Evolutionary conservation across 1,140 invertebrate species (phyloP), one percentile per base, ranked within the genome.

Genomic region (Hycleus cichorii): DNA sequence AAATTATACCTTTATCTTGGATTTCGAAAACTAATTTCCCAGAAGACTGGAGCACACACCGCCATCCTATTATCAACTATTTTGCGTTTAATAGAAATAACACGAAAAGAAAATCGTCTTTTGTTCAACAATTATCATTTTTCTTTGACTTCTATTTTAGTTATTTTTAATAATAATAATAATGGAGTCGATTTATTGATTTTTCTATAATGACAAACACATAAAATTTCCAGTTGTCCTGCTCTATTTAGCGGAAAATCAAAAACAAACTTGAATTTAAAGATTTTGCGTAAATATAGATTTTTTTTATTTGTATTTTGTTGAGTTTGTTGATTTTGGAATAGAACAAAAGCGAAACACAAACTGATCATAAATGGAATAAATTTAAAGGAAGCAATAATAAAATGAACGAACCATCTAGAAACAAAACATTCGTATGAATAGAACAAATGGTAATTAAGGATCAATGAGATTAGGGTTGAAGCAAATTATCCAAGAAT

Each of bases 381-480:
- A 40, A 52, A 52, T 32, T 32, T 11, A 52, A 52, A 45, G 46
- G 51, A 53, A 9, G 46, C 45, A 27, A 46, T 42, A 43, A 52
- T 43, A 52, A 52, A 52, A 52, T 32, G 4, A 52, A 45, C 11
- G 43, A 45, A 46, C 42, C 51, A 53, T 53, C 51, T 40, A 53
- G 52, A 55, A 55, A 55, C 52, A 55, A 55, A 55, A 55, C 52
- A 55, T 47, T 39, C 12, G 44, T 50, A 57, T 57, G 56, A 57
- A 57, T 57, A 49, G 56, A 57, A 57, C 56, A 57, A 49, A 57
- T 44, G 56, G 56, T 57, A 57, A 57, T 57, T 57, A 57, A 46
- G 56, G 56, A 57, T 57, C 56, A 57, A 57, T 57, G 48, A 38
- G n/a, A 57, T 47, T 47, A 47, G 40, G 47, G 39, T 39, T 50